Percentiles rank a stretch among this genome's conserved stretches.
phyloP scores from a whole-genome alignment of 2,797 vertebrate genomes.

The Menidia menidia region DNA sequence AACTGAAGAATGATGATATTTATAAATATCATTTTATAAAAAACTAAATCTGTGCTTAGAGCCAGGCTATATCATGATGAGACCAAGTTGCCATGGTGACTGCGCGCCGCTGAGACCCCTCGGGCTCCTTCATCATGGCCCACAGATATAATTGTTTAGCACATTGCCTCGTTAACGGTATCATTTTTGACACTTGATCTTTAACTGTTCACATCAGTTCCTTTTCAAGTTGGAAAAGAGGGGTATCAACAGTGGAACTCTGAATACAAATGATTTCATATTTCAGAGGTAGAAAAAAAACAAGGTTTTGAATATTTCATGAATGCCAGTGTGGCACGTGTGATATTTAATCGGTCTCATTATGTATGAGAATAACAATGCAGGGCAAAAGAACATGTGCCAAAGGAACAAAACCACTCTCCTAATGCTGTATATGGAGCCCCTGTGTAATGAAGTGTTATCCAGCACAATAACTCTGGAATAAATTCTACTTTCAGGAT shows the following conservation, averaged over 20 bases:
- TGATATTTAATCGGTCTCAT: not conserved
- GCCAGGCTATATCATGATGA: not conserved
- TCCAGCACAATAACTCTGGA: not conserved
- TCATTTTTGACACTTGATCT: not conserved
- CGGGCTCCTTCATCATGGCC: not conserved
- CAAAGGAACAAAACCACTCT: no score
- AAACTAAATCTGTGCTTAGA: not conserved
- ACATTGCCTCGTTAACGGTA: not conserved
- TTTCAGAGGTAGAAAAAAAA: not conserved
- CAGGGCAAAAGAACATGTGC: not conserved
- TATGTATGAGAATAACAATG: not conserved
- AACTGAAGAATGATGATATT: not conserved
- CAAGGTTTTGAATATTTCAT: not conserved
- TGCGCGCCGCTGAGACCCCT: not conserved
- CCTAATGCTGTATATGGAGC: not conserved
- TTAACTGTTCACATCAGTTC: not conserved
- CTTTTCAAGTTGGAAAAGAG: not conserved
- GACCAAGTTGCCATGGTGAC: conserved; percentile 8
- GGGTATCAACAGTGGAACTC: not conserved
- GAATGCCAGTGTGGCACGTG: not conserved
- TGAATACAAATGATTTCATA: not conserved
- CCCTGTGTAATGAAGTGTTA: not conserved
- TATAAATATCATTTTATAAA: not conserved
- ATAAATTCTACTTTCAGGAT: not conserved
- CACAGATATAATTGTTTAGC: not conserved